Conservation (phyloP, 2,888 invertebrate genomes). For the Micoletzkya japonica region DNA sequence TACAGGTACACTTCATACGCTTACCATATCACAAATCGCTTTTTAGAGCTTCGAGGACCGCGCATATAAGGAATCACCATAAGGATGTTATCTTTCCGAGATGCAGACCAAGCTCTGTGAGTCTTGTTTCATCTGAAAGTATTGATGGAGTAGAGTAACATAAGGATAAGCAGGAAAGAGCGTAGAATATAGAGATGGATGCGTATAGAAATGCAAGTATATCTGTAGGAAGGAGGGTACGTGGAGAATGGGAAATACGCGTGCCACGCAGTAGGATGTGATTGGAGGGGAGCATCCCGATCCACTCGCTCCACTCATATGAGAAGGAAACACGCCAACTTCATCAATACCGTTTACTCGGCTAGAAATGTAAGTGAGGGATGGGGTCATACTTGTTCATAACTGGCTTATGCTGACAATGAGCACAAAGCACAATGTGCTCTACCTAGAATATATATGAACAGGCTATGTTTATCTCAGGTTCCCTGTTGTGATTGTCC, state of each 20-base stretch:
- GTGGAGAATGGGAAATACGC: constrained; percentile 36
- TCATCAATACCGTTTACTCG: constrained; percentile 31
- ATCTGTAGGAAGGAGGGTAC: constrained; percentile 34
- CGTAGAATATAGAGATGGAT: no score
- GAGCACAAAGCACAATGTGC: no score
- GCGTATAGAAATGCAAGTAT: neutral
- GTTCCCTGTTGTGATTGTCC: constrained; percentile 35
- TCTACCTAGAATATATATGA: no score
- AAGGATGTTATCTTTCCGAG: constrained; percentile 11
- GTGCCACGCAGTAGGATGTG: constrained; percentile 42
- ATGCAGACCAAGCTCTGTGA: neutral
- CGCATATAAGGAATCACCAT: constrained; percentile 28
- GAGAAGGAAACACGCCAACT: constrained; percentile 39
- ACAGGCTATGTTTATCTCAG: constrained; percentile 24
- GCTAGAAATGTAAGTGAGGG: constrained; percentile 32
- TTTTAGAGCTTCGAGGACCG: constrained; percentile 13
- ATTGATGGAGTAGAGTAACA: no score
- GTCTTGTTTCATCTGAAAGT: no score
- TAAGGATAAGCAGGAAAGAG: no score
- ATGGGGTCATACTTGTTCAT: no score
- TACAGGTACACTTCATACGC: constrained; percentile 30
- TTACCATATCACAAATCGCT: neutral
- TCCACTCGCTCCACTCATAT: constrained; percentile 44
- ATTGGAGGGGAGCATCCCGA: constrained; percentile 43
- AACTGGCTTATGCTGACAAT: no score